Base-by-base conservation (phyloP, 2,113 vertebrate species). In the Diphyllodes magnificus region DNA sequence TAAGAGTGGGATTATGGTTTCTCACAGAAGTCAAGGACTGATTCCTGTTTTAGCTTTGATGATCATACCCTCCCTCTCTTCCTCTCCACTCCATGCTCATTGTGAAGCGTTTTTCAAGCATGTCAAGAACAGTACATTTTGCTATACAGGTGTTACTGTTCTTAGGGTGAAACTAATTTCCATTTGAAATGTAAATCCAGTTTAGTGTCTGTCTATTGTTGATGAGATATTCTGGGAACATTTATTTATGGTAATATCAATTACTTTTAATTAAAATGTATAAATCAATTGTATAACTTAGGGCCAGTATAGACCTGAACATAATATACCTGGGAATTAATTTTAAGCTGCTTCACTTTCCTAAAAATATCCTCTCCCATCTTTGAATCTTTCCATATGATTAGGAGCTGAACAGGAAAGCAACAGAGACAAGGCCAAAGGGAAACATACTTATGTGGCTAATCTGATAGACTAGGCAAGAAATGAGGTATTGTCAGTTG, bases 31-130 rank as follows among this genome's bases (percentile, higher is more conserved):
- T 61, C 25, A 63, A 65, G 10, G 56, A 50, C 5, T 66, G 35
- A 16, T 7, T 90, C 37, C 14, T 51, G 8, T 13, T 85, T 82
- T 33, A 76, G 10, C 16, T 72, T 44, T 76, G 21, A 27, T 73
- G 76, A 78, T 57, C 12, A 27, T 17, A 20, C 5, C 7, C 19
- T 33, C 16, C 4, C 7, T 9, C 12, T 15, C 5, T 22, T 39
- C 13, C 8, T n/a, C 37, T 35, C 10, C 0, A 0, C 17, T 4
- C 10, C 33, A 15, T 17, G 24, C 17, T 35, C n/a, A 49, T 1
- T 19, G 16, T 39, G 24, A 83, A 72, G 4, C 16, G 2, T 35
- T 87, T 87, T 81, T 61, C 45, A 59, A 72, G 35, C 9, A 15
- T 35, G 22, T 23, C 37, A 44, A 49, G 25, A 76, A 45, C 11